Base-by-base conservation (phyloP, 2,888 invertebrate species). In the Callinectes sapidus region DNA sequence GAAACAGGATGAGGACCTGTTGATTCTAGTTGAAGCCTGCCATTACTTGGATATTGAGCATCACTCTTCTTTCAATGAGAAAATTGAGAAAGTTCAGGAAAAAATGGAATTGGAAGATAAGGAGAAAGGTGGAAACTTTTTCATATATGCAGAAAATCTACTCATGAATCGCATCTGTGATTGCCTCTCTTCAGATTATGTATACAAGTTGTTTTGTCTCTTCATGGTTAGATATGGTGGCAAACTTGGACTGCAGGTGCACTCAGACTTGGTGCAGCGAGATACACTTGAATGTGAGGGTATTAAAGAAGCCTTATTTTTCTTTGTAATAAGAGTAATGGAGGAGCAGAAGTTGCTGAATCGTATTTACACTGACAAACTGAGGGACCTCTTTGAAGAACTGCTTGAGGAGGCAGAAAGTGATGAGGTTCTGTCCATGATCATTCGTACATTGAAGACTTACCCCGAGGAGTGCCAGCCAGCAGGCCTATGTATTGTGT, bases 391-490 rank as follows among this genome's bases (percentile, higher is more conserved):
- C 14, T 71, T 92, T n/a, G 16, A 92, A 54, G 85, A 54, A 42
- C 35, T 87, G 28, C 10, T 32, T 5, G 32, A 66, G 54, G 23
- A n/a, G 2, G 32, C 89, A 10, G 81, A 55, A 2, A 55, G 77
- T 16, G 35, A 81, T 39, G 18, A 32, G 39, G 77, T 6, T 18
- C 28, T 90, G 2, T 35, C n/a, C 13, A 35, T 14, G 32, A 23
- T 71, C 48, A 71, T 86, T 48, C 2, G 8, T 3, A 54, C 3
- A 8, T 42, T 92, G 32, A 35, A 85, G 55, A 32, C 2, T n/a
- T 92, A 92, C 61, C 92, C 92, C 16, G 54, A 61, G 5, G 87
- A 87, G 77, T 92, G 92, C 23, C 89, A 54, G 28, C 92, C 92
- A 18, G 13, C 92, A 1, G 92, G 92, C 2, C 35, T 86, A 13